Conservation (phyloP, 2,797 vertebrate genomes). For the Avahi laniger region DNA sequence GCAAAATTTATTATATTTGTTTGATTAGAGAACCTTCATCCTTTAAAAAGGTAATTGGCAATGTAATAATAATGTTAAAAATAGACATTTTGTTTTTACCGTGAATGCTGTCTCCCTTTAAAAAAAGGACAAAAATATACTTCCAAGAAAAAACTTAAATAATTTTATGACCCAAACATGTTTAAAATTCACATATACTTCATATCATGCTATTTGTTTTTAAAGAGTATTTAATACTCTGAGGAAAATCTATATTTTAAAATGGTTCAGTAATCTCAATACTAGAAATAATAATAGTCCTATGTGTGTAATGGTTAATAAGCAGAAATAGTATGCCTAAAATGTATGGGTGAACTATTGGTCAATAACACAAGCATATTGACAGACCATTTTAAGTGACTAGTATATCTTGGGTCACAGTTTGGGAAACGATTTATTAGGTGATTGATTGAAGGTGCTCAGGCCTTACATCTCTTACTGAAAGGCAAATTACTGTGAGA, state of each 20-base stretch:
- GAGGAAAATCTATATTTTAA: not conserved
- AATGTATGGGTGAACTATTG: not conserved
- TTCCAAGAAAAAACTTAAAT: not conserved
- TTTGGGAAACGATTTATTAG: not conserved
- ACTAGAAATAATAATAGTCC: not conserved
- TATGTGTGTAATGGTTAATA: not conserved
- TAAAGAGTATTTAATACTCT: not conserved
- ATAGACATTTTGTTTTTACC: not conserved
- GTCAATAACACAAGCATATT: not conserved
- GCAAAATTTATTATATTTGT: not conserved
- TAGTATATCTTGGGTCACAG: not conserved
- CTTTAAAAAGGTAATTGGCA: not conserved
- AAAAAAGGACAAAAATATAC: not conserved
- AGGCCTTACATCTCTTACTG: not conserved
- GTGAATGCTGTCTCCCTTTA: not conserved
- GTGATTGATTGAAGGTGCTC: not conserved
- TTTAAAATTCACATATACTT: not conserved
- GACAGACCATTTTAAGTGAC: not conserved
- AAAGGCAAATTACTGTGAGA: not conserved
- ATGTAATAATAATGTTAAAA: not conserved
- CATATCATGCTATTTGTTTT: not conserved
- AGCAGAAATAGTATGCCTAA: not conserved
- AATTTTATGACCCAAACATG: not conserved
- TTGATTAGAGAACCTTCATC: not conserved
- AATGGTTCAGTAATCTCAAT: not conserved